These are phyloP conservation scores for Lepilemur septentrionalis DNA, from an alignment of 2,797 vertebrate genomes.

Conservation along the genomic window DNA sequence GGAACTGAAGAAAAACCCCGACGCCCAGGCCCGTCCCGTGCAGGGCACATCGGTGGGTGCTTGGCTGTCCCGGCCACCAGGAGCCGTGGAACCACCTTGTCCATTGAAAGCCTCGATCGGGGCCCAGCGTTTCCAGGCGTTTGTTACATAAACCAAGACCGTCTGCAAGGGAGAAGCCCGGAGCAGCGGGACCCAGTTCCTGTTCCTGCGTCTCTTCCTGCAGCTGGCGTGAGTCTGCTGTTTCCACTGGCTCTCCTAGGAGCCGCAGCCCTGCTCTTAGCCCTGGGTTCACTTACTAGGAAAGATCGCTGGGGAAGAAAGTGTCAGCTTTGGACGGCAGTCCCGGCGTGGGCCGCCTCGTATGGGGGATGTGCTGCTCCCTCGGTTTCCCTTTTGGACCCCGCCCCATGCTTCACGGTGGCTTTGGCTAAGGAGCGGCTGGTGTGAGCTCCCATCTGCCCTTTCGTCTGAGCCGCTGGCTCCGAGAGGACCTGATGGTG, in stretches of 20 bases:
- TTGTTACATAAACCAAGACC: neutral
- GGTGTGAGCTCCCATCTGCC: neutral
- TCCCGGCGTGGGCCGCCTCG: accelerated
- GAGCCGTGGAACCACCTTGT: accelerated
- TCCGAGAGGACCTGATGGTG: neutral
- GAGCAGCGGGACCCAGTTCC: neutral
- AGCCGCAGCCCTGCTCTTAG: neutral
- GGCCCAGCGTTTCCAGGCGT: accelerated
- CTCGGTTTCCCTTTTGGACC: neutral
- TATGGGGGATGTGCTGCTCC: neutral
- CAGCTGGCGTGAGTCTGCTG: neutral
- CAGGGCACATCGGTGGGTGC: accelerated
- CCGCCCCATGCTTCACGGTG: accelerated
- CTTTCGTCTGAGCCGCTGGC: neutral
- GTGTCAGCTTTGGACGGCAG: neutral
- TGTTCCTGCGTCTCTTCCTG: accelerated
- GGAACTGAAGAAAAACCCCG: neutral
- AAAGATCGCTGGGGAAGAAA: neutral
- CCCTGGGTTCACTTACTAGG: neutral
- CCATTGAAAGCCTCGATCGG: too few species aligned
- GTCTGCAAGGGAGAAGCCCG: neutral
- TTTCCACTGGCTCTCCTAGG: neutral
- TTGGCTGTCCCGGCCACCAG: neutral
- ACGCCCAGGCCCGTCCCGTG: neutral
- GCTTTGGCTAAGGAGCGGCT: neutral